Evolutionary conservation across 2,888 invertebrate species (phyloP).

Genomic region (Drosophila siamana): DNA sequence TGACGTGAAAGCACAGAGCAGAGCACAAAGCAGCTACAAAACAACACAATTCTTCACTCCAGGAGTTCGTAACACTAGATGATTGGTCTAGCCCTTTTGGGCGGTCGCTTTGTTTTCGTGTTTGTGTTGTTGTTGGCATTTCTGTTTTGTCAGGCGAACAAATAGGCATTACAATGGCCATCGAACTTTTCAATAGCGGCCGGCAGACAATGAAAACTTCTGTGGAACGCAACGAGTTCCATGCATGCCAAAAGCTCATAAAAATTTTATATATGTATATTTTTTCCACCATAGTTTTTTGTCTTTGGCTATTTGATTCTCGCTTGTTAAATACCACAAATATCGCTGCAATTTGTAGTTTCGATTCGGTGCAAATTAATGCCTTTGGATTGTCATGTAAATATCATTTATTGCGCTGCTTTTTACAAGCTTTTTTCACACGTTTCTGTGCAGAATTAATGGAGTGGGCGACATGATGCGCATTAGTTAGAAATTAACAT

Average conservation of each 20-base stretch:
- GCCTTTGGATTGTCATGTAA: too few relatives aligned
- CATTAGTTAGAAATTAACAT: not conserved
- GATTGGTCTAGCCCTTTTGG: constrained; percentile 1
- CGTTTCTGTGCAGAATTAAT: too few relatives aligned
- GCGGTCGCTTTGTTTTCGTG: not conserved
- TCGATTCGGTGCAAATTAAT: not conserved
- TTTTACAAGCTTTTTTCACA: not conserved
- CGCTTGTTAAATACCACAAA: not conserved
- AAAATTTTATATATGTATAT: not conserved
- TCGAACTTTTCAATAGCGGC: constrained; percentile 14
- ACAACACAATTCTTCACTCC: not conserved
- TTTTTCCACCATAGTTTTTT: not conserved
- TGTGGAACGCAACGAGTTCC: constrained; percentile 21
- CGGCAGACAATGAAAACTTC: constrained; percentile 22
- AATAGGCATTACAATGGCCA: constrained; percentile 35
- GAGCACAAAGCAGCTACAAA: not conserved
- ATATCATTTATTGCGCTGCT: too few relatives aligned
- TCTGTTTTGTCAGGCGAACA: constrained; percentile 25
- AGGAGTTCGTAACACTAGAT: not conserved
- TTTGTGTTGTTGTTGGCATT: not conserved
- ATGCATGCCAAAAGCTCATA: constrained; percentile 15
- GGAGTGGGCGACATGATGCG: not conserved
- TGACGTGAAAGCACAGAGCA: constrained; percentile 1
- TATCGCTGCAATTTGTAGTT: constrained; percentile 2
- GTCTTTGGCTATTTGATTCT: not conserved